A percentile compares a stretch with the other conserved stretches of the same genome.
Conservation (phyloP, 2,888 invertebrate genomes). For the Cosmia pyralina region DNA sequence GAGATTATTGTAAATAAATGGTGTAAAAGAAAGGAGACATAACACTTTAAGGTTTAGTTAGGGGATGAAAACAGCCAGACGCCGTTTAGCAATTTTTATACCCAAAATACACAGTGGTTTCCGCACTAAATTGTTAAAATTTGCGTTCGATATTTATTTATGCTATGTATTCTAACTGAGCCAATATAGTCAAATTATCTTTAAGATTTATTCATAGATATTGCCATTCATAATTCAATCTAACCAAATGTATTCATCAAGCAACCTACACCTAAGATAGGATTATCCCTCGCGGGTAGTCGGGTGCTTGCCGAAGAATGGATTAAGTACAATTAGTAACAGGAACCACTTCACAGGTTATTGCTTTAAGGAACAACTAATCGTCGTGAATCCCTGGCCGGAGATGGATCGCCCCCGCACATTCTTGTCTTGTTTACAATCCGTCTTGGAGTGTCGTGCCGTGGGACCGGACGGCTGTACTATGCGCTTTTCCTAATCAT, state of each 20-base stretch:
- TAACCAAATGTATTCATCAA: slow-evolving; percentile 49
- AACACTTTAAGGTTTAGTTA: slow-evolving; percentile 20
- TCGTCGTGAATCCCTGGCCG: slow-evolving; percentile 68
- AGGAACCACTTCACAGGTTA: slow-evolving; percentile 74
- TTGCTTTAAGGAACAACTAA: slow-evolving; percentile 73
- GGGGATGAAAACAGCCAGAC: slow-evolving; percentile 16
- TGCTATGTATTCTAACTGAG: slow-evolving; percentile 20
- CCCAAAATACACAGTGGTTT: not conserved
- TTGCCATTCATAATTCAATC: slow-evolving; percentile 47
- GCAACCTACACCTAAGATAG: slow-evolving; percentile 54
- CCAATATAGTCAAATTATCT: slow-evolving; percentile 35
- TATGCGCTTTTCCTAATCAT: slow-evolving; percentile 69
- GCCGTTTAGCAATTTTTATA: not conserved
- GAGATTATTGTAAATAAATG: slow-evolving; percentile 44
- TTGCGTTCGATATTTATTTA: slow-evolving; percentile 8
- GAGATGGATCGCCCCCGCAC: slow-evolving; percentile 79
- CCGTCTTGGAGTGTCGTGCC: slow-evolving; percentile 70
- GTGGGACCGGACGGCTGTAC: slow-evolving; percentile 68
- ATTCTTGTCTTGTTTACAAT: slow-evolving; percentile 78
- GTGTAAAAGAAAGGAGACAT: slow-evolving; percentile 10
- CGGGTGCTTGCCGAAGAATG: slow-evolving; percentile 64
- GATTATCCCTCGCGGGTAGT: slow-evolving; percentile 57
- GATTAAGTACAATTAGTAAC: slow-evolving; percentile 79
- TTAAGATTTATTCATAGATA: slow-evolving; percentile 48
- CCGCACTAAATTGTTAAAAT: not conserved